Conservation (phyloP, 2,113 vertebrate species). For the Dendrocopos noguchii region DNA sequence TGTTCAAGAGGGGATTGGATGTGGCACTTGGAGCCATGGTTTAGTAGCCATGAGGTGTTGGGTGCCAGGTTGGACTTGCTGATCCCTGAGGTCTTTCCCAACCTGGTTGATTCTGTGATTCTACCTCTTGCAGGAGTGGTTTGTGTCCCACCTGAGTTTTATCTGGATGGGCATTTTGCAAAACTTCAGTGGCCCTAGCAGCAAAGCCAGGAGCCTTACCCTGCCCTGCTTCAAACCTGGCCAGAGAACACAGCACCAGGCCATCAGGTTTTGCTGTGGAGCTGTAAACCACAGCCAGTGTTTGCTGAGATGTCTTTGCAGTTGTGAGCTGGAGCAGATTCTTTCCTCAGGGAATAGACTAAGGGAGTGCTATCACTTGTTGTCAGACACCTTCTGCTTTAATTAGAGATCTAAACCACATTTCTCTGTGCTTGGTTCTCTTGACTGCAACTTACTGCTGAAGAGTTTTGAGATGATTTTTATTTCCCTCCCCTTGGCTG, state of each 20-base stretch:
- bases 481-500: neutral
- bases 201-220: neutral
- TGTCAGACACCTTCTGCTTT: neutral
- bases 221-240: neutral
- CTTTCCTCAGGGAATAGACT: neutral
- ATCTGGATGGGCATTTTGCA: neutral
- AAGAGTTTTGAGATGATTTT: neutral
- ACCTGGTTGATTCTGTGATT: too few species aligned
- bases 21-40: too few species aligned
- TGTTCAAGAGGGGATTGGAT: too few species aligned
- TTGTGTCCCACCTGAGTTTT: neutral
- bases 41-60: too few species aligned
- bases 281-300: neutral
- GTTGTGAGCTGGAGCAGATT: neutral
- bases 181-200: neutral
- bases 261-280: neutral
- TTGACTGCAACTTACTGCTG: neutral
- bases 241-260: accelerated
- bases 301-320: neutral
- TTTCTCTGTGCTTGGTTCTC: neutral
- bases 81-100: too few species aligned
- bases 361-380: neutral
- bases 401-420: neutral
- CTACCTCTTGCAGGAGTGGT: neutral
- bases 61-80: too few species aligned